phyloP scores from a whole-genome alignment of 2,113 vertebrate species.

The Ictalurus punctatus region DNA sequence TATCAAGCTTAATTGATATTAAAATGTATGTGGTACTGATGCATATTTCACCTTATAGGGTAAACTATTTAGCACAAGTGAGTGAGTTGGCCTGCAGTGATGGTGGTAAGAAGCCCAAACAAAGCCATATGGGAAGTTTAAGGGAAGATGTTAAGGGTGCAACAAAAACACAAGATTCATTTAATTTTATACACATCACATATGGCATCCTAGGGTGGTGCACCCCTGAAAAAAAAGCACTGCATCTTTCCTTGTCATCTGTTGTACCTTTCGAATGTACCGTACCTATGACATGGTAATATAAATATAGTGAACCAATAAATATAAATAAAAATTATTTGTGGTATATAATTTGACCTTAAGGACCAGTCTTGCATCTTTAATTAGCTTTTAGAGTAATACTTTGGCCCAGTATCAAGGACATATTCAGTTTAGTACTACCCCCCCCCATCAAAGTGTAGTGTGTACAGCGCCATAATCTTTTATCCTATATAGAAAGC shows the following conservation, averaged over 20 bases:
- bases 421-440: not conserved
- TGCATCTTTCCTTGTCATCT: not conserved
- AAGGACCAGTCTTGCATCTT: not conserved
- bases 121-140: not conserved
- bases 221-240: not conserved
- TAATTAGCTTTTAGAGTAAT: not conserved
- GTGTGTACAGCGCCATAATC: not conserved
- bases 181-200: no score
- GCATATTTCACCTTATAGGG: not conserved
- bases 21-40: not conserved
- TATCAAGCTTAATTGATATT: not conserved
- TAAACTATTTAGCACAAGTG: not conserved
- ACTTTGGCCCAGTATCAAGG: not conserved
- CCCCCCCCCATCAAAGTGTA: not conserved
- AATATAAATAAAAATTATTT: not conserved
- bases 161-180: no score
- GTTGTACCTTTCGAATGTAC: not conserved
- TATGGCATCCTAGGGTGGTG: no score
- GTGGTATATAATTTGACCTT: not conserved
- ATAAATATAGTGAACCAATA: not conserved
- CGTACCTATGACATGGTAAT: not conserved
- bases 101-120: not conserved
- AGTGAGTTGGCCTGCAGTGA: not conserved
- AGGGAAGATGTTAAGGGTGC: not conserved
- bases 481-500: not conserved